These are phyloP conservation scores for Cladopsammia gracilis DNA, from an alignment of 64 coral and sea anemone genomes.

Conservation along the genomic window DNA sequence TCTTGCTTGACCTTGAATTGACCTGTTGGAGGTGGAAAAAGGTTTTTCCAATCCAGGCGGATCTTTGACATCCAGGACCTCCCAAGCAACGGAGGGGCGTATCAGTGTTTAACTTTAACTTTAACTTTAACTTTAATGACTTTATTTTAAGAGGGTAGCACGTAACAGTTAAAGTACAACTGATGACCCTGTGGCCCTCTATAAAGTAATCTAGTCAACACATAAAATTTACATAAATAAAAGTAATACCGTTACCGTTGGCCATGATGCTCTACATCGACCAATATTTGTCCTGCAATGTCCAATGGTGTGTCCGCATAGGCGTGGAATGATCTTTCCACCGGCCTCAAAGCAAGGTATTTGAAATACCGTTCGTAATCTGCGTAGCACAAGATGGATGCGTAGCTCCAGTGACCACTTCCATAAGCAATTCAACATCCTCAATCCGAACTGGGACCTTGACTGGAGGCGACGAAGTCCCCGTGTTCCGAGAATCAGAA, in stretches of 20 bases:
- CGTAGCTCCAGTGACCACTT: neutral
- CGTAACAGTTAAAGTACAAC: too few species aligned
- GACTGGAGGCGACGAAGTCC: neutral
- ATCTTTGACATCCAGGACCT: neutral
- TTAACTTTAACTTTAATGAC: too few species aligned
- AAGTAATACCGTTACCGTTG: too few species aligned
- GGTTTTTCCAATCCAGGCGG: slow-evolving; percentile 33
- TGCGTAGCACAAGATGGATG: neutral
- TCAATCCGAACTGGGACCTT: slow-evolving; percentile 49
- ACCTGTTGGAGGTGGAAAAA: neutral
- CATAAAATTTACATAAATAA: too few species aligned
- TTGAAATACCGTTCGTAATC: slow-evolving; percentile 50
- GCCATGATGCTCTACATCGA: too few species aligned
- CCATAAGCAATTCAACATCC: slow-evolving; percentile 1
- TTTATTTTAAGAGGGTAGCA: too few species aligned
- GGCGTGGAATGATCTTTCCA: slow-evolving; percentile 38
- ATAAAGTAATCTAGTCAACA: too few species aligned
- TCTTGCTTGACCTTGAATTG: neutral
- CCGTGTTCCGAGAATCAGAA: neutral
- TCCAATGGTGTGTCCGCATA: slow-evolving; percentile 26
- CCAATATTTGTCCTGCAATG: too few species aligned
- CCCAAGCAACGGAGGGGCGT: neutral
- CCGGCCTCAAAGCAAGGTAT: neutral
- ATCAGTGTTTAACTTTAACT: too few species aligned
- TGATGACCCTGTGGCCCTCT: too few species aligned